Base-by-base conservation (phyloP, 2,888 invertebrate species). In the Pogonocherus hispidulus region DNA sequence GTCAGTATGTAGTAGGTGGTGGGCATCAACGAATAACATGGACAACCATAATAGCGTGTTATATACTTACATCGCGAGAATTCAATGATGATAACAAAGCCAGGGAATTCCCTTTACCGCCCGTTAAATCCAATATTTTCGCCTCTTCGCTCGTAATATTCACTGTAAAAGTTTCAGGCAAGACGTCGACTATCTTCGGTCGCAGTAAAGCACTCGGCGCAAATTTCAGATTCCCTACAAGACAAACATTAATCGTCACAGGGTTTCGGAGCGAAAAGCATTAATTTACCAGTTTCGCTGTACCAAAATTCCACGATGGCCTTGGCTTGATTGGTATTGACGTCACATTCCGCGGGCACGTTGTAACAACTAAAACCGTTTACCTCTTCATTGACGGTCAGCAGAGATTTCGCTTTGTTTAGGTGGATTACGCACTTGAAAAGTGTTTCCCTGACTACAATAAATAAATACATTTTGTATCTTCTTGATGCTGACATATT, bases 51-150 rank as follows among this genome's bases (percentile, higher is more conserved):
- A 27, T 8, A 27, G 27, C 8, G 27, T 5, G 4, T 3, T 27
- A 27, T 5, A 27, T 57, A 69, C 75, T 73, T 84, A 90, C 90
- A 79, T 88, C 83, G 47, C 85, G 78, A 2, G 81, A 77, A 16
- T 83, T 76, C 62, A 89, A 84, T 18, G 83, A 82, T 6, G 87
- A 84, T 51, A 95, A 85, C 41, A 91, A 83, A 0, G 93, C 93
- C 11, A 95, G 84, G 1, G 94, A 94, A 1, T 92, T 90, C 8
- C 93, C 94, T 84, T 95, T 95, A 0, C 94, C 94, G 0, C 95
- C 95, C 0, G 92, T 91, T 8, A 91, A 82, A 6, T 84, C 81
- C 0, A 89, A 84, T 70, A 89, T 88, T 20, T 87, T 86, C 22
- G 91, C 88, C 11, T 86, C 86, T 0, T 80, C 78, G 9, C 87